These are phyloP conservation scores for Pheucticus melanocephalus DNA, from an alignment of 2,113 vertebrate species.

Conservation along the genomic window DNA sequence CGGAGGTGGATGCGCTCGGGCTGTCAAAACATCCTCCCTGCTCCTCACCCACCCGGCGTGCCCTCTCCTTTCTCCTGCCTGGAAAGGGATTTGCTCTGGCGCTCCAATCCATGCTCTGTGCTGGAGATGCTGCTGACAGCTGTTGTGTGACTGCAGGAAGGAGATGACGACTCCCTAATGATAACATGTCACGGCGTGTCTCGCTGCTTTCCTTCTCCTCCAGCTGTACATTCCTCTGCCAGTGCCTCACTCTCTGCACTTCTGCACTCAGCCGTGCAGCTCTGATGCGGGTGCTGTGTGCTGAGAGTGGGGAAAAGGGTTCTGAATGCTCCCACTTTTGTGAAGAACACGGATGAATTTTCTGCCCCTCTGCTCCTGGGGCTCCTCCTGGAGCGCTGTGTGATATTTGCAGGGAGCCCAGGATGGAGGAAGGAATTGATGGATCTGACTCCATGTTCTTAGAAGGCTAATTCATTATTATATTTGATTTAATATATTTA, in stretches of 20 bases:
- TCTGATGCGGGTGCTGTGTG: neutral
- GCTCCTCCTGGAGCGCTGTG: neutral
- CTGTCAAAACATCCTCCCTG: slow-evolving; percentile 71
- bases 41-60: slow-evolving; percentile 38
- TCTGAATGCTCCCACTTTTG: neutral
- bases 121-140: slow-evolving; percentile 72
- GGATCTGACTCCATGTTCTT: no score
- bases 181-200: slow-evolving; percentile 69
- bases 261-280: neutral
- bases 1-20: slow-evolving; percentile 40
- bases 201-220: slow-evolving; percentile 62
- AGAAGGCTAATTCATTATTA: no score
- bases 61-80: slow-evolving; percentile 58
- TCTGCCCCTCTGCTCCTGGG: no score
- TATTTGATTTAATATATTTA: no score
- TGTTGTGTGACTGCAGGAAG: slow-evolving; percentile 71
- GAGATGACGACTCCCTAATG: slow-evolving; percentile 77
- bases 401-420: no score
- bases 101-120: slow-evolving; percentile 62
- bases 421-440: no score
- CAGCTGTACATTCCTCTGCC: slow-evolving; percentile 36
- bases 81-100: slow-evolving; percentile 69
- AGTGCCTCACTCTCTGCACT: slow-evolving; percentile 26
- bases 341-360: rapidly evolving
- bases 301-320: neutral